These are phyloP conservation scores for Varecia variegata DNA, from an alignment of 2,797 vertebrate genomes.

Conservation along the genomic window DNA sequence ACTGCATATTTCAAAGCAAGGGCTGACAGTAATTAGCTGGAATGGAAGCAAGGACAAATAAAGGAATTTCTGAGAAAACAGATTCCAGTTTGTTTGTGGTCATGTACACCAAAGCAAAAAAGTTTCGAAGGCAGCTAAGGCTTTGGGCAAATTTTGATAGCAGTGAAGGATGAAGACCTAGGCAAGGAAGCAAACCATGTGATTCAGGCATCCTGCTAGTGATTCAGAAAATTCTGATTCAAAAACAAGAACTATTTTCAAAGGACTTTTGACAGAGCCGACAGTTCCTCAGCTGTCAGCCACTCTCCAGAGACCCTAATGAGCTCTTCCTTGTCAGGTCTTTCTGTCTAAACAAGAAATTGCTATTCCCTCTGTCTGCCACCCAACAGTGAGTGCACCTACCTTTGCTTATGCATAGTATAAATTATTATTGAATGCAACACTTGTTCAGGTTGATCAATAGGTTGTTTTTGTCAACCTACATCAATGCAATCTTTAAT, in stretches of 20 bases:
- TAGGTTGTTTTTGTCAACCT: constrained; percentile 64
- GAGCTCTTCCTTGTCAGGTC: constrained; percentile 66
- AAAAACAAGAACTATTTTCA: constrained; percentile 62
- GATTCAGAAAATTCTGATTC: constrained; percentile 64
- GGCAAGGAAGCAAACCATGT: constrained; percentile 25
- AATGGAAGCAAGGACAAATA: constrained; percentile 27
- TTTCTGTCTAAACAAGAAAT: constrained; percentile 76
- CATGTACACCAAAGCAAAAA: constrained; percentile 23
- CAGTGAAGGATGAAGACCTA: constrained; percentile 6
- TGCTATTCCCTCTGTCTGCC: constrained; percentile 35
- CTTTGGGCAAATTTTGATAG: constrained; percentile 42
- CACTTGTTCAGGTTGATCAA: constrained; percentile 73
- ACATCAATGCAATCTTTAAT: constrained; percentile 50
- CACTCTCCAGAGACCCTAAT: constrained; percentile 65
- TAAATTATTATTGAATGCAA: constrained; percentile 67
- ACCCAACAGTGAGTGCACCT: background rate
- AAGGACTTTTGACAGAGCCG: constrained; percentile 59
- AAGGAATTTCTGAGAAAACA: constrained; percentile 41
- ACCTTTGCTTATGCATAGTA: constrained; percentile 40
- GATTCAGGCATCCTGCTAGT: constrained; percentile 55
- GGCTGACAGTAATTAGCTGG: constrained; percentile 23
- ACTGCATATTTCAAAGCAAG: constrained; percentile 32
- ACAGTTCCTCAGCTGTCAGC: constrained; percentile 61
- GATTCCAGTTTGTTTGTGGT: constrained; percentile 23
- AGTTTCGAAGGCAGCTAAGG: background rate